Evolutionary conservation across 2,888 invertebrate genomes (phyloP).

Genomic region (Diogma glabrata): DNA sequence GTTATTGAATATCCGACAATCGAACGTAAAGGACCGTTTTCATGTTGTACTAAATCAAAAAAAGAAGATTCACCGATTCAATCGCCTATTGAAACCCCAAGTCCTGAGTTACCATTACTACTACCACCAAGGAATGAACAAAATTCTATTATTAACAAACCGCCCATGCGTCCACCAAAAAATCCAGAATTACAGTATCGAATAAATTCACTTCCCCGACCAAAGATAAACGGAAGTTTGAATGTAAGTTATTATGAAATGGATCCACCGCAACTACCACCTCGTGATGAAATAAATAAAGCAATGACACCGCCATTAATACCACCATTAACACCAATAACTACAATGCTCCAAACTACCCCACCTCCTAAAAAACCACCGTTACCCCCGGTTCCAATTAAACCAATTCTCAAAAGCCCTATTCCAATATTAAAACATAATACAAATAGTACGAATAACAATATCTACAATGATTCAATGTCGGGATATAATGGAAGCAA

Average conservation of each 20-base stretch:
- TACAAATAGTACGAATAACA: conserved; percentile 30
- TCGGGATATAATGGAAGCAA: conserved; percentile 34
- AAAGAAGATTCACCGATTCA: conserved; percentile 38
- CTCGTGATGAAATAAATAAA: conserved; percentile 13
- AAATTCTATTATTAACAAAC: conserved; percentile 42
- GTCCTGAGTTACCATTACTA: conserved; percentile 37
- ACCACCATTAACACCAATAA: too few species aligned
- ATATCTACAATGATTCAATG: conserved; percentile 23
- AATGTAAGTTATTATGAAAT: conserved; percentile 1
- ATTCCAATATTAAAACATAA: conserved; percentile 48
- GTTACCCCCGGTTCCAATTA: conserved; percentile 51
- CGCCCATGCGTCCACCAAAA: conserved; percentile 60
- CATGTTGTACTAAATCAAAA: conserved; percentile 53
- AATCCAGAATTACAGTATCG: conserved; percentile 35
- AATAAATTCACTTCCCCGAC: conserved; percentile 24
- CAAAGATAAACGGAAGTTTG: conserved; percentile 1
- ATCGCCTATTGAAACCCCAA: conserved; percentile 38
- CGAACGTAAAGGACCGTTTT: conserved; percentile 59
- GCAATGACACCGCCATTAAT: conserved; percentile 14
- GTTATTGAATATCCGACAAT: conserved; percentile 62
- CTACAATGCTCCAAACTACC: conserved; percentile 26
- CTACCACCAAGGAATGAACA: conserved; percentile 49
- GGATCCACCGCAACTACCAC: conserved; percentile 26
- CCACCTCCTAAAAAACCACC: conserved; percentile 62
- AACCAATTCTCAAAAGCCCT: conserved; percentile 37